Base-by-base conservation (phyloP, 2,888 invertebrate species). In the Lepidonotus clava region DNA sequence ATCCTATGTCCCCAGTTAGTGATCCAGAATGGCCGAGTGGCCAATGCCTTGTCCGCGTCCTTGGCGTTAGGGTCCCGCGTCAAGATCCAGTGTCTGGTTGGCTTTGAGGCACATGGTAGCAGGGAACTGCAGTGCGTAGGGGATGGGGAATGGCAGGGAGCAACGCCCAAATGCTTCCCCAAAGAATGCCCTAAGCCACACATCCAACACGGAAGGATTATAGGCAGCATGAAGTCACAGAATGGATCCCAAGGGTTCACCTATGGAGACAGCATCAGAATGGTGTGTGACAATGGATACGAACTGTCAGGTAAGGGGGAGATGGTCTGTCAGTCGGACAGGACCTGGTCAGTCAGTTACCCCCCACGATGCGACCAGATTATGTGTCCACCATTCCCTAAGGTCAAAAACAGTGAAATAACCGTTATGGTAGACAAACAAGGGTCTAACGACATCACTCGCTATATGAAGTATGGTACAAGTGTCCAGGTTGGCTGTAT, bases 111-210 rank as follows among this genome's bases (percentile, higher is more conserved):
- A 46, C 85, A 86, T 41, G 93, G 93, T 46, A 87, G 88, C 24
- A 41, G 86, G 11, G 77, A 85, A 80, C 86, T 91, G 36, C 89
- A 66, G n/a, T 94, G 94, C 89, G 88, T 90, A 18, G 90, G 87
- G 0, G 89, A 90, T 87, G 92, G 92, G 0, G 76, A 88, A 28
- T 94, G 93, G 94, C 91, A 90, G 83, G 92, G 91, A 0, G 87
- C 88, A 2, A 86, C 90, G n/a, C 92, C 93, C 4, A 87, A 86
- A 21, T 93, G 94, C 90, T 88, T 88, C n/a, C 89, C 89, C 80
- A 88, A 89, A 36, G 14, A 86, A 36, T 89, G 89, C 32, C 61
- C 87, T 5, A 0, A 28, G 5, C 89, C 89, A 1, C 46, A 71
- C 51, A 36, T 89, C n/a, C 40, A 77, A n/a, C 86, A 88, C 66